Percentiles rank a stretch among this genome's conserved stretches.
phyloP scores from a whole-genome alignment of 1,140 invertebrate genomes.

The Prorops nasuta region DNA sequence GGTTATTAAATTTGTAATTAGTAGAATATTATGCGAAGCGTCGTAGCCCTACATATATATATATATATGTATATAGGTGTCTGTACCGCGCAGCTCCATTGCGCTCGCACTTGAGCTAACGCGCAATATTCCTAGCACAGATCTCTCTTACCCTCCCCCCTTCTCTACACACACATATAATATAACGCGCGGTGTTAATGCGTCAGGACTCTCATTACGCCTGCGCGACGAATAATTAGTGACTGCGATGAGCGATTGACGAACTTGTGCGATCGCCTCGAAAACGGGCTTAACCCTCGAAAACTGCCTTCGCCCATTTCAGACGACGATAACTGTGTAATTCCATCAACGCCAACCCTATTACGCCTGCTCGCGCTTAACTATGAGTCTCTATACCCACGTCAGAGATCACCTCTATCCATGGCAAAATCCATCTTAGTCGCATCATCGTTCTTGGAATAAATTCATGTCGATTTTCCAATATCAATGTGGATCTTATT shows the following conservation, averaged over 20 bases:
- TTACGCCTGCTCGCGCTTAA: too few relatives aligned
- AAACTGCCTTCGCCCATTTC: too few relatives aligned
- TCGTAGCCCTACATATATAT: slow-evolving; percentile 17
- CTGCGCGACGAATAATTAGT: slow-evolving; percentile 34
- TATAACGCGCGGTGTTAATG: slow-evolving; percentile 27
- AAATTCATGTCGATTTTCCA: too few relatives aligned
- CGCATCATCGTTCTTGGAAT: too few relatives aligned
- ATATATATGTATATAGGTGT: too few relatives aligned
- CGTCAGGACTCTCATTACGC: slow-evolving; percentile 39
- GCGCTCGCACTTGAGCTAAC: slow-evolving; percentile 3
- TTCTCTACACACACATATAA: slow-evolving; percentile 3
- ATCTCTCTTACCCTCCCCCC: slow-evolving; percentile 1
- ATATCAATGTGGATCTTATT: too few relatives aligned
- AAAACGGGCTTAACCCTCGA: too few relatives aligned
- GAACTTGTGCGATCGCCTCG: too few relatives aligned
- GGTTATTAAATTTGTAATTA: slow-evolving; percentile 50
- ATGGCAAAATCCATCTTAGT: too few relatives aligned
- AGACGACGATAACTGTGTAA: too few relatives aligned
- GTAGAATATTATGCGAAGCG: slow-evolving; percentile 40
- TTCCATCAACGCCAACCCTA: too few relatives aligned
- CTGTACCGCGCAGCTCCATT: slow-evolving; percentile 10
- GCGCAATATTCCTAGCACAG: not conserved
- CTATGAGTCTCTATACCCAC: not conserved
- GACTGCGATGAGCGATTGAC: too few relatives aligned
- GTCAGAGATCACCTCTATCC: not conserved